Evolutionary conservation across 2,113 vertebrate genomes (phyloP), one percentile per base, ranked within the genome.

Genomic region (Odontesthes bonariensis): DNA sequence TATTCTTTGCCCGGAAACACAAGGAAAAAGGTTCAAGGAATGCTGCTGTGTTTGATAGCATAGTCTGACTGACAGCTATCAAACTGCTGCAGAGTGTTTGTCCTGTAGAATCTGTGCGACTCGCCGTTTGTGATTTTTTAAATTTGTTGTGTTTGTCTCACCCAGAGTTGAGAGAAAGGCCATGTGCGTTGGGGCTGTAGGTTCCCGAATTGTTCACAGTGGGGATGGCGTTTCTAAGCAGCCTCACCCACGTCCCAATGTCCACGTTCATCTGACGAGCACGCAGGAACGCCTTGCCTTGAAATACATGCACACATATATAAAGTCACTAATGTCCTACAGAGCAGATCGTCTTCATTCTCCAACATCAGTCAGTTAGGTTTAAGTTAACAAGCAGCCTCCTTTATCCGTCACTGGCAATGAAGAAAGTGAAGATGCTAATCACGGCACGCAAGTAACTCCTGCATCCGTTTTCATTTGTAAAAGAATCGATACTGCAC

Each of bases 191-290:
- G 32, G 93, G 94, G 73, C 93, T 97, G 91, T 96, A 96, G 64
- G 94, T 95, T 72, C 93, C 94, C 0, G 94, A 93, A 86, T 94
- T 92, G 27, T 95, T 92, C 49, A 91, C 86, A 0, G 91, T 94
- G n/a, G 96, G 96, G 54, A 97, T 95, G 69, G 95, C 94, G 19
- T 96, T 95, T 58, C 96, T 90, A 10, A 97, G 92, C 69, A 97
- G 90, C 58, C 96, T 90, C 82, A 96, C 95, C 96, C 96, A 97
- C 0, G 96, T 96, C 38, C 95, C 95, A 0, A 96, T 96, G 10
- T 97, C 96, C 1, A 97, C 95, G 22, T 97, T 96, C 96, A 97
- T 96, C 90, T 97, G 96, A 40, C 96, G 91, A 32, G 96, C 96
- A 0, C 95, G 95, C 19, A 96, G 93, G 64, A 97, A 96, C 0